Conservation (phyloP, 2,113 vertebrate species). For the Mormyrus iriodes region DNA sequence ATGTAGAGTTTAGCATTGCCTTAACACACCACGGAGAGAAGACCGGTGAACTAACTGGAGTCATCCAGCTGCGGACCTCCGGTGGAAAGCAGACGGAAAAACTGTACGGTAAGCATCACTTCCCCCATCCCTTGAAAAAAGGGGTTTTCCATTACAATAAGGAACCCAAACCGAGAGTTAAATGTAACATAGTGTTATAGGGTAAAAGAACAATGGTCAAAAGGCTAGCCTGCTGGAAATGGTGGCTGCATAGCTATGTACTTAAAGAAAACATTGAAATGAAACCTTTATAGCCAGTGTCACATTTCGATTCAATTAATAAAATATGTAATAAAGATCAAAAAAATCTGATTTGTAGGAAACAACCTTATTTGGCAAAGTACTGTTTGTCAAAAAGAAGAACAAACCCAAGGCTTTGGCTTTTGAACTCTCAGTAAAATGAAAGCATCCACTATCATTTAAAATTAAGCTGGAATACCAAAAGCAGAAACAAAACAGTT, state of each 20-base stretch:
- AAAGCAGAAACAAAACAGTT: background rate
- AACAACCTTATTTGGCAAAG: background rate
- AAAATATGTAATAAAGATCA: background rate
- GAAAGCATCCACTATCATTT: background rate
- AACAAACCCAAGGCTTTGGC: background rate
- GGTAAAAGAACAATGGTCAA: background rate
- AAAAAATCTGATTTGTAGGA: background rate
- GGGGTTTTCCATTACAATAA: background rate
- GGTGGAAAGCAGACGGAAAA: constrained; percentile 87
- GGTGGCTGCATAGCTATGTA: background rate
- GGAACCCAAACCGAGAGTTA: background rate
- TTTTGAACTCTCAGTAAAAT: background rate
- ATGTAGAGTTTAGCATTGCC: constrained; percentile 71
- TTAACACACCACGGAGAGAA: constrained; percentile 89
- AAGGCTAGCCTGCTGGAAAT: background rate
- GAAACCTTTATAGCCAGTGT: background rate
- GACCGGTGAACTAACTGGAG: constrained; percentile 76
- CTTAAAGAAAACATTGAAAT: background rate
- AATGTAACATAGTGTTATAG: background rate
- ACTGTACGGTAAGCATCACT: constrained; percentile 76
- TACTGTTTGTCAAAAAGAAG: background rate
- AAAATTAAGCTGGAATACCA: background rate
- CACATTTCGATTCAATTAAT: background rate
- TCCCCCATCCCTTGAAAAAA: background rate
- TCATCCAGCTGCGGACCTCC: constrained; percentile 80